Percentiles rank a stretch among this genome's conserved stretches.
Conservation (phyloP, 2,797 vertebrate species). For the Dallia pectoralis region DNA sequence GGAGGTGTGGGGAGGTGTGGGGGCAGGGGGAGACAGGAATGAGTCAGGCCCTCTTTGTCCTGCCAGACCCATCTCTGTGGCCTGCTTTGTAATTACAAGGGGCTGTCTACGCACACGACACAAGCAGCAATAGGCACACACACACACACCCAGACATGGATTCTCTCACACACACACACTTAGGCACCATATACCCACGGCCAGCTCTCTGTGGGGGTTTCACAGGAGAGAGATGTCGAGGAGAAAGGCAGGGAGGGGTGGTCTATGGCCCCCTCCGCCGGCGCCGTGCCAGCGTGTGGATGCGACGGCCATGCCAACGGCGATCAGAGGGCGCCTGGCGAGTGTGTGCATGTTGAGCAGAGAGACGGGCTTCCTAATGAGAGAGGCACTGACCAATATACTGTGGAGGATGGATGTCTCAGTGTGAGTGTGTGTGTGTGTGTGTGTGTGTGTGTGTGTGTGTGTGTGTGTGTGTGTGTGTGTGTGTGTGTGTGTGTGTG, state of each 20-base stretch:
- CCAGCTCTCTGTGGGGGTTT: no score
- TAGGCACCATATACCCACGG: not conserved
- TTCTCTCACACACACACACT: not conserved
- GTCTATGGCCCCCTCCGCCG: not conserved
- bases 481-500: not conserved
- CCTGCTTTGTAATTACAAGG: not conserved
- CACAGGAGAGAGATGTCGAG: not conserved
- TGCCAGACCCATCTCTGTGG: not conserved
- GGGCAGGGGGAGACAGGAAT: not conserved
- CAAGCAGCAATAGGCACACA: not conserved
- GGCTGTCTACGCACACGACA: not conserved
- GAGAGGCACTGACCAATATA: slow-evolving; percentile 1
- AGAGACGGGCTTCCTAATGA: slow-evolving; percentile 1
- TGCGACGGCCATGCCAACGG: slow-evolving; percentile 1
- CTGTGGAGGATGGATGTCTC: not conserved
- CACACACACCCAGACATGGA: not conserved
- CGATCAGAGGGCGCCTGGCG: not conserved
- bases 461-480: not conserved
- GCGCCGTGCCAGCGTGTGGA: slow-evolving; percentile 2
- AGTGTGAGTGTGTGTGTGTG: slow-evolving; percentile 6
- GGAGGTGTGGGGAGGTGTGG: no score
- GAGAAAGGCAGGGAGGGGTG: not conserved
- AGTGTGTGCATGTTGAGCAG: slow-evolving; percentile 2
- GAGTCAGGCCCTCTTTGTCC: not conserved
- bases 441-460: not conserved